Base-by-base conservation (phyloP, 2,888 invertebrate species). In the Eupelmus urozonus region DNA sequence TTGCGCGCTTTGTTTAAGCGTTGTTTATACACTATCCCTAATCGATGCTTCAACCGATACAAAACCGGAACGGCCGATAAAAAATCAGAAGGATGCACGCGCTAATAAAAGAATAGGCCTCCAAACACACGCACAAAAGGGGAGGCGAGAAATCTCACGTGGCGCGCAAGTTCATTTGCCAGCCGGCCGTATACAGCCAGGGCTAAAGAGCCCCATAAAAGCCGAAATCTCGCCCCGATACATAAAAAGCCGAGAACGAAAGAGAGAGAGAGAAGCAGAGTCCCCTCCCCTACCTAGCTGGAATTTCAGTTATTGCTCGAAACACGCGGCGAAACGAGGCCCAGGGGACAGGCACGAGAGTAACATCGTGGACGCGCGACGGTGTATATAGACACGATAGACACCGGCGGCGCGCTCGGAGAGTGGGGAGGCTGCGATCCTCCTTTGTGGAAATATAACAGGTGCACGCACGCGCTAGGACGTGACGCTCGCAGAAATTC, bases 21-120 rank as follows among this genome's bases (percentile, higher is more conserved):
- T 45, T 73, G 65, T 73, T 34, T 34, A 5, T 65, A 57, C n/a
- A 65, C 57, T 65, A 73, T 73, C n/a, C 18, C 34, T 5, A 11
- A 13, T 4, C 40, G 49, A 25, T 27, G 74, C 66, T 66, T 74
- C 66, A 74, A 74, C 66, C 59, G 59, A 66, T 53, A 73, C 65
- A 69, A 80, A 80, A 80, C 76, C 76, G 72, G 75, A 72, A 72
- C 69, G 40, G 7, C 23, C 42, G 74, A 74, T 74, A 74, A 74
- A 66, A n/a, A 74, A 74, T 74, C 74, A 59, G 25, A 45, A 74
- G 72, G 55, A 74, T 62, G 67, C 69, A 73, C 73, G 51, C 79
- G 71, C 79, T 79, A 67, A 80, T 79, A 79, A 78, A 79, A 75
- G 76, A 80, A 80, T 62, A 69, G 60, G 63, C 69, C 59, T 65